Evolutionary conservation across 2,113 vertebrate genomes (phyloP), one percentile per base, ranked within the genome.

Genomic region (Silurus asotus): DNA sequence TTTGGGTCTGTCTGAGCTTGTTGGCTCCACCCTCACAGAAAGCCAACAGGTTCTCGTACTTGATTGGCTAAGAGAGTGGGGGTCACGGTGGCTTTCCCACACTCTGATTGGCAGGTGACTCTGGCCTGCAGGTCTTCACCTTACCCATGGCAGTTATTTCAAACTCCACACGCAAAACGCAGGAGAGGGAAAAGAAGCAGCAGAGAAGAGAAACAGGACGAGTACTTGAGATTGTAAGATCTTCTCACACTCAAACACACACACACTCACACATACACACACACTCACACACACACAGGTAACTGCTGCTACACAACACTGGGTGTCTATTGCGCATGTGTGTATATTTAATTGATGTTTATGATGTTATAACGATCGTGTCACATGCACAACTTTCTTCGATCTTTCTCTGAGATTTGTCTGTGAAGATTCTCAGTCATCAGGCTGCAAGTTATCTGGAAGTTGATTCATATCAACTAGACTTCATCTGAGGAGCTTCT

Each of bases 1-100:
- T n/a, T 49, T 25, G 19, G 85, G 82, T 86, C 81, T 91, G 90
- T 69, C 87, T 81, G 48, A 87, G 89, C 90, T 79, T 58, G 90
- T 80, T 58, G 4, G 6, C 77, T 51, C 77, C 59, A 6, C 76
- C 86, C 64, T 5, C 17, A 23, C 19, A 78, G 20, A 48, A 8
- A 45, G 6, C 69, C 81, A 70, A 13, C 13, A n/a, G 51, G 81
- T 85, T 81, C 77, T 79, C 72, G 25, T 0, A 37, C 3, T 23
- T 80, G 82, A 91, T 88, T 90, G 89, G 90, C 72, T 76, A 19
- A 69, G 1, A 76, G 23, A 19, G 8, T 5, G 23, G n/a, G 37
- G 58, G 15, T 56, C 25, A 55, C 49, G 51, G 62, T 45, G 37
- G 48, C 20, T 10, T 59, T 81, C 84, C 67, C 81, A 77, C 69